Conservation (phyloP, 2,888 invertebrate species). For the Drosophila antonietae region DNA sequence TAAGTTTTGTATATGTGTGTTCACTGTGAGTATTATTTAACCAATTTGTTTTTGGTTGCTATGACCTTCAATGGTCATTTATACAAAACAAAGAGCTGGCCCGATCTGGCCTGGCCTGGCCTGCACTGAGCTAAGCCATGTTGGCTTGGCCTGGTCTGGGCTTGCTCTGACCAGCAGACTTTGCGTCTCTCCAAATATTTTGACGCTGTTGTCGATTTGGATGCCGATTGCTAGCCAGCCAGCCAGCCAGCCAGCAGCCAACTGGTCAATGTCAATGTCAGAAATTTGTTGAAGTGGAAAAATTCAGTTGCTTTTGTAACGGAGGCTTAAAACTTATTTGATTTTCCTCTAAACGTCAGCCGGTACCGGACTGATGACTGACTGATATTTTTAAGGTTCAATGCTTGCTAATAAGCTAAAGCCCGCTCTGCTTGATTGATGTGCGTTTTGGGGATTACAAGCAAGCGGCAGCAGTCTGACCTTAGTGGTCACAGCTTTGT, state of each 20-base stretch:
- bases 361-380: conserved; percentile 11
- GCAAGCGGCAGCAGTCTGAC: conserved; percentile 41
- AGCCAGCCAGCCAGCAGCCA: conserved; percentile 19
- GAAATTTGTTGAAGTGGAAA: conserved; percentile 76
- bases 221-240: conserved; percentile 26
- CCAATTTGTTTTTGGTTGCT: conserved; percentile 64
- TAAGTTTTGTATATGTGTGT: conserved; percentile 34
- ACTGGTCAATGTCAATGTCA: conserved; percentile 82
- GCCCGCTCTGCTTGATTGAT: conserved; percentile 61
- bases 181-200: conserved; percentile 72
- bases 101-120: conserved; percentile 37
- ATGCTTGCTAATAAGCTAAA: conserved; percentile 69
- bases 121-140: conserved; percentile 10
- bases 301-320: conserved; percentile 57
- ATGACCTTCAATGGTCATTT: conserved; percentile 78
- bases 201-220: conserved; percentile 70
- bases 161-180: conserved; percentile 46
- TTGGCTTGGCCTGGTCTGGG: conserved; percentile 16
- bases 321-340: conserved; percentile 37
- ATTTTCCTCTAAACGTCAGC: conserved; percentile 35
- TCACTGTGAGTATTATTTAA: conserved; percentile 61
- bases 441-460: conserved; percentile 72
- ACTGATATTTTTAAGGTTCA: conserved; percentile 54
- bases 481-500: conserved; percentile 43
- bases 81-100: conserved; percentile 63